Evolutionary conservation across 1,140 invertebrate species (phyloP).

Genomic region (Dendroctonus valens): DNA sequence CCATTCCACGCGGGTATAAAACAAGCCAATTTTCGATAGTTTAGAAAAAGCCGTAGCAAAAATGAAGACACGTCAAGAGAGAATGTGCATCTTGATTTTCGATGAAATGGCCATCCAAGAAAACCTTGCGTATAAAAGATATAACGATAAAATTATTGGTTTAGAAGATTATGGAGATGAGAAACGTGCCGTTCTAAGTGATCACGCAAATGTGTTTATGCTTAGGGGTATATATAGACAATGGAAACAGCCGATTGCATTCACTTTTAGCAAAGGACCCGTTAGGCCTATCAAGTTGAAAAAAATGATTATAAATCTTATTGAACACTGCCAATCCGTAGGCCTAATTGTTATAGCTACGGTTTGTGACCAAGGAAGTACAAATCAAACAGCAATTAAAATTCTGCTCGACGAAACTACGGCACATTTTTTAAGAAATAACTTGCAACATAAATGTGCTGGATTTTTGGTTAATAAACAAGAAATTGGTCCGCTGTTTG

Average conservation of each 20-base stretch:
- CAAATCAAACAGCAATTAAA: constrained; percentile 42
- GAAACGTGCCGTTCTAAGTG: constrained; percentile 32
- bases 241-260: constrained; percentile 43
- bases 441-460: constrained; percentile 29
- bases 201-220: constrained; percentile 46
- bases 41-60: constrained; percentile 15
- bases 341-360: constrained; percentile 41
- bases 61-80: constrained; percentile 18
- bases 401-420: constrained; percentile 19
- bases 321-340: constrained; percentile 35
- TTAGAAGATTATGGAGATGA: constrained; percentile 37
- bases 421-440: constrained; percentile 11
- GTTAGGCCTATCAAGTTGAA: constrained; percentile 34
- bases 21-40: constrained; percentile 30
- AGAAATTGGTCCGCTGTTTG: constrained; percentile 42
- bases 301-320: constrained; percentile 31
- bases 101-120: constrained; percentile 33
- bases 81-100: constrained; percentile 29
- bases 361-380: constrained; percentile 43
- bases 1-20: constrained; percentile 41
- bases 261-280: constrained; percentile 34
- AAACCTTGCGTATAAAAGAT: constrained; percentile 15
- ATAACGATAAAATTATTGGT: constrained; percentile 27
- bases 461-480: constrained; percentile 38
- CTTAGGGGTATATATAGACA: constrained; percentile 39